These are phyloP conservation scores for Dasypolia templi DNA, from an alignment of 2,888 invertebrate genomes.

Conservation along the genomic window DNA sequence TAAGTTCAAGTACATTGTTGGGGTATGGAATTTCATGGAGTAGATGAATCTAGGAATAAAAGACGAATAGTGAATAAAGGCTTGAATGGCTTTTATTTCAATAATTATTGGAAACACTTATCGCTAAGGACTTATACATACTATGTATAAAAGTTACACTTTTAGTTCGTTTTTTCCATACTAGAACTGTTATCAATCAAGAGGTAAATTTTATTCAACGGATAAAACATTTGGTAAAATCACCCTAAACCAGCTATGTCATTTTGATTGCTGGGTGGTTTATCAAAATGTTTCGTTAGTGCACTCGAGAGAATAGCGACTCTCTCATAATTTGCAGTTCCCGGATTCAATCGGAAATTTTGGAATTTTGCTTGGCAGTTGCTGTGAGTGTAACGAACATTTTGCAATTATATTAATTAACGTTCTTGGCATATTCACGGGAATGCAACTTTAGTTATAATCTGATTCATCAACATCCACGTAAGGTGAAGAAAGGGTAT, in stretches of 20 bases:
- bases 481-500: not conserved
- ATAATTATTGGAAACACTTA: slow-evolving; percentile 1
- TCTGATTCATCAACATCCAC: not conserved
- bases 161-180: too few relatives aligned
- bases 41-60: not conserved
- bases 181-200: too few relatives aligned
- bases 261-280: not conserved
- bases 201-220: too few relatives aligned
- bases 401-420: not conserved
- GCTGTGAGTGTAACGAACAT: not conserved
- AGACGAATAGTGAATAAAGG: not conserved
- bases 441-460: not conserved
- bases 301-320: not conserved
- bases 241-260: not conserved
- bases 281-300: not conserved
- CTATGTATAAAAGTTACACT: too few relatives aligned
- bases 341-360: not conserved
- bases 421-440: not conserved
- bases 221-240: too few relatives aligned
- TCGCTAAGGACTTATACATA: too few relatives aligned
- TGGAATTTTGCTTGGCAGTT: not conserved
- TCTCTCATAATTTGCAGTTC: not conserved
- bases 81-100: not conserved
- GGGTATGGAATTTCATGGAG: slow-evolving; percentile 2
- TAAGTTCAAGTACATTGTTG: slow-evolving; percentile 40